Conservation (phyloP, 2,113 vertebrate species). For the Menidia beryllina region DNA sequence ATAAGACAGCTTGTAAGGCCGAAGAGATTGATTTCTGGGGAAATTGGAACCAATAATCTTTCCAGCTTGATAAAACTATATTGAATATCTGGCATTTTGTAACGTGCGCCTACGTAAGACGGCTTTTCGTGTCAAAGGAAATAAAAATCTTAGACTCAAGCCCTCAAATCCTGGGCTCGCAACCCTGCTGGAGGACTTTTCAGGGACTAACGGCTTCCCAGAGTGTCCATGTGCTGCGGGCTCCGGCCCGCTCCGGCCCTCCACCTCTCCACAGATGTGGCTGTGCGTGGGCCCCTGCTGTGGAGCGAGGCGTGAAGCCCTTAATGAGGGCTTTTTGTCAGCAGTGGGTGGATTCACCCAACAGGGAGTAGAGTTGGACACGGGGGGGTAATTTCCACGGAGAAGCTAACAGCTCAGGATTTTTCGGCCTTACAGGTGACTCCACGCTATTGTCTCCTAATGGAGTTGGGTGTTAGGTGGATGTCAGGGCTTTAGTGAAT, state of each 20-base stretch:
- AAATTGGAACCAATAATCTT: slow-evolving; percentile 26
- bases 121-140: slow-evolving; percentile 5
- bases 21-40: slow-evolving; percentile 10
- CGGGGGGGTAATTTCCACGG: slow-evolving; percentile 56
- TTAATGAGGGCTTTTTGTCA: slow-evolving; percentile 78
- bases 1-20: slow-evolving; percentile 54
- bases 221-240: slow-evolving; percentile 63
- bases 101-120: slow-evolving; percentile 6
- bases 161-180: slow-evolving; percentile 16
- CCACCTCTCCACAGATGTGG: slow-evolving; percentile 66
- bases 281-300: slow-evolving; percentile 68
- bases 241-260: slow-evolving; percentile 38
- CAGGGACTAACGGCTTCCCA: slow-evolving; percentile 66
- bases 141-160: not conserved
- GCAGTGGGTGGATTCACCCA: slow-evolving; percentile 71
- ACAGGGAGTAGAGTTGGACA: slow-evolving; percentile 55
- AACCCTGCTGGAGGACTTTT: slow-evolving; percentile 56
- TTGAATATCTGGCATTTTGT: slow-evolving; percentile 9
- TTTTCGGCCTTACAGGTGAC: slow-evolving; percentile 70
- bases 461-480: slow-evolving; percentile 59
- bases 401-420: slow-evolving; percentile 54
- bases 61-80: slow-evolving; percentile 24
- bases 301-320: slow-evolving; percentile 71
- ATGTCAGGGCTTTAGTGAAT: slow-evolving; percentile 51
- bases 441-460: slow-evolving; percentile 56